Percentiles rank a stretch among this genome's conserved stretches.
Conservation (phyloP, 1,140 invertebrate species). For the Probaryconus sp. region DNA sequence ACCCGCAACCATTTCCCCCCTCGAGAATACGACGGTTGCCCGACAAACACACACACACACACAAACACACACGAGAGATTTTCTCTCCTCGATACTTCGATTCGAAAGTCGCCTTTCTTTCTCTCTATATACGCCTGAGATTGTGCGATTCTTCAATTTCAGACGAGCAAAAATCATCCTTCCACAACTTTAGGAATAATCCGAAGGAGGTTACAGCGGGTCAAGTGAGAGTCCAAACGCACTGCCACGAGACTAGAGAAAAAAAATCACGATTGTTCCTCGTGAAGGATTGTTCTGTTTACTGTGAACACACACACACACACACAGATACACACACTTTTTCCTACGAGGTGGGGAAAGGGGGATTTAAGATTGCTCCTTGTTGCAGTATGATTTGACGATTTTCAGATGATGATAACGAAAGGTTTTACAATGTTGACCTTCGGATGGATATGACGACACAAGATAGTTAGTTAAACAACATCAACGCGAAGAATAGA, state of each 20-base stretch:
- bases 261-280: slow-evolving; percentile 51
- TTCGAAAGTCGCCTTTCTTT: slow-evolving; percentile 59
- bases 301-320: too few relatives aligned
- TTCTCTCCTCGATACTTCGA: slow-evolving; percentile 54
- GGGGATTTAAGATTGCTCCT: too few relatives aligned
- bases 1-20: not conserved
- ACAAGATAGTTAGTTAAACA: too few relatives aligned
- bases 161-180: slow-evolving; percentile 54
- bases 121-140: slow-evolving; percentile 45
- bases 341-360: too few relatives aligned
- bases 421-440: too few relatives aligned
- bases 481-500: too few relatives aligned
- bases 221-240: slow-evolving; percentile 55
- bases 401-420: too few relatives aligned
- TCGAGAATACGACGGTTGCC: slow-evolving; percentile 1
- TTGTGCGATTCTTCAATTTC: slow-evolving; percentile 57
- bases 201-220: slow-evolving; percentile 48
- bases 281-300: too few relatives aligned
- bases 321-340: too few relatives aligned
- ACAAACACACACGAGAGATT: slow-evolving; percentile 20
- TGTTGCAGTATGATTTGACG: too few relatives aligned
- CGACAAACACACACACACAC: slow-evolving; percentile 26
- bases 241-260: slow-evolving; percentile 23
- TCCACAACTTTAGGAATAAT: slow-evolving; percentile 53
- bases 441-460: too few relatives aligned